phyloP scores from a whole-genome alignment of 2,888 invertebrate species.

The Thysanoteuthis rhombus region DNA sequence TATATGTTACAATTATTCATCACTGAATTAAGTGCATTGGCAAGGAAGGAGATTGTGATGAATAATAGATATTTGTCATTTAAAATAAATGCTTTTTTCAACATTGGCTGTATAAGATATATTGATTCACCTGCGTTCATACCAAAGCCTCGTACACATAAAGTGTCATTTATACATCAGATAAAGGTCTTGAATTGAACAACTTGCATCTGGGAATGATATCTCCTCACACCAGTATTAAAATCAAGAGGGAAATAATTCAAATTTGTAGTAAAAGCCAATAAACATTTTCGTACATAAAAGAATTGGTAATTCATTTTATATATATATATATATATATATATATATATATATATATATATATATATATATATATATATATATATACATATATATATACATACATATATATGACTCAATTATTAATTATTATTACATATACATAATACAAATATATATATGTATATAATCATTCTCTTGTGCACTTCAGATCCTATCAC shows the following conservation, averaged over 20 bases:
- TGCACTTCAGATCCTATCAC: neutral
- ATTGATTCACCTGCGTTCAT: neutral
- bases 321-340: no score
- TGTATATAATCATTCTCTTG: no score
- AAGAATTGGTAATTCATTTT: no score
- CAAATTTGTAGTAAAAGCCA: neutral
- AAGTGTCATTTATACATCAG: neutral
- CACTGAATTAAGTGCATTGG: neutral
- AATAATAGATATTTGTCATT: neutral
- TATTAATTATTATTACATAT: no score
- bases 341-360: no score
- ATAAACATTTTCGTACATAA: no score
- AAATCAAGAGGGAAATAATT: neutral
- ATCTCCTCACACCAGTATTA: neutral
- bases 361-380: no score
- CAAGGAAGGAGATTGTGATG: neutral
- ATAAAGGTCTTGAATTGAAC: neutral
- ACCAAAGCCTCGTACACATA: neutral
- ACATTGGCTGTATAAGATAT: neutral
- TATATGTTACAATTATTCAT: neutral
- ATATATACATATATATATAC: no score
- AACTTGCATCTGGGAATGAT: neutral
- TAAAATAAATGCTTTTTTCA: neutral
- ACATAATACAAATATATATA: no score
- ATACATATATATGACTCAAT: no score